Conservation (phyloP, 2,888 invertebrate genomes). For the Hipparchia sbordonii region DNA sequence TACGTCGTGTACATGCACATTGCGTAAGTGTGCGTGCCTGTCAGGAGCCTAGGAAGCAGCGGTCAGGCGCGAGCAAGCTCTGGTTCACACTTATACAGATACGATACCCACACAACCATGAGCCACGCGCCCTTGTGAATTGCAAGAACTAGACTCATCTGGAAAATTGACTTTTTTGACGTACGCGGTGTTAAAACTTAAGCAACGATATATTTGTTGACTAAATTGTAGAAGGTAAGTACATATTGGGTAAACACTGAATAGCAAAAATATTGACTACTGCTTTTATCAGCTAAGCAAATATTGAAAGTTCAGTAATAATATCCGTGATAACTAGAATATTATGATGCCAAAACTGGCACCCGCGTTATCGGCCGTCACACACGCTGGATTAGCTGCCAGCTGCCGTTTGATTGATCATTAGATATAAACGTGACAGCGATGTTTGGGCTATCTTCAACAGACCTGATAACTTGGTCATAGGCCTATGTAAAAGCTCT, state of each 20-base stretch:
- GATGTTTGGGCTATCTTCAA: constrained; percentile 43
- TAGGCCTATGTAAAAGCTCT: constrained; percentile 39
- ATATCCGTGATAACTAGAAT: constrained; percentile 17
- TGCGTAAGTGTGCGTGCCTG: too few species aligned
- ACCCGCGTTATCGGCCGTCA: constrained; percentile 30
- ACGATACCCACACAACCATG: too few species aligned
- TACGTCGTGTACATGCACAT: too few species aligned
- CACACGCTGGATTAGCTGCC: constrained; percentile 52
- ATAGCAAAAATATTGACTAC: background rate
- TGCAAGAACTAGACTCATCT: too few species aligned
- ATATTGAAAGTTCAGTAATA: constrained; percentile 17
- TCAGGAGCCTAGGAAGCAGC: too few species aligned
- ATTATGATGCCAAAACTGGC: constrained; percentile 27
- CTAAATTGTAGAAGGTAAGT: too few species aligned
- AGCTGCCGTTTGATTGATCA: constrained; percentile 61
- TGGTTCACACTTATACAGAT: too few species aligned
- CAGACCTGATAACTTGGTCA: constrained; percentile 41
- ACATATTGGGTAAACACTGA: background rate
- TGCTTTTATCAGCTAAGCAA: background rate
- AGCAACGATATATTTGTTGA: too few species aligned
- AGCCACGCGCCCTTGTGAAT: too few species aligned
- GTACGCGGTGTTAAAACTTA: too few species aligned
- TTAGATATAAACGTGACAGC: constrained; percentile 53
- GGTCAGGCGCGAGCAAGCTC: too few species aligned
- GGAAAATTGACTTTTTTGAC: too few species aligned